Evolutionary conservation across 2,888 invertebrate species (phyloP), one percentile per base, ranked within the genome.

Genomic region (Imbricaverruca yamaguchii): DNA sequence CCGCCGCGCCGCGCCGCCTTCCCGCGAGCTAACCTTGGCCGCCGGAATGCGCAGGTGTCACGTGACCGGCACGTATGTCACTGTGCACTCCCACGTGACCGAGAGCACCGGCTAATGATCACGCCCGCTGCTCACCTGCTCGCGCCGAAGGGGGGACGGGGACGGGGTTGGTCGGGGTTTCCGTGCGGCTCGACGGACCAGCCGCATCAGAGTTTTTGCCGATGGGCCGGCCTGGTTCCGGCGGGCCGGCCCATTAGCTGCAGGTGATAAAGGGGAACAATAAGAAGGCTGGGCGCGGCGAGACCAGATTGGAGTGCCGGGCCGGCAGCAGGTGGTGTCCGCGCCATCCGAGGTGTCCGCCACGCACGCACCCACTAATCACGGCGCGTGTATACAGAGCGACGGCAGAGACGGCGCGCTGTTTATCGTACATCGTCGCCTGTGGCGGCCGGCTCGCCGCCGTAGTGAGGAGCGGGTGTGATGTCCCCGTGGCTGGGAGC

Each of bases 221-320:
- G 74, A 2, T 12, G 8, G 23, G 59, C 7, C 65, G 74, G 21
- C 10, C 55, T 21, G 74, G 55, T 53, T 74, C 74, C 74, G 74
- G 74, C 74, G 55, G 55, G 7, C 21, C 59, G 74, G 55, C 11
- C 53, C 74, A 74, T 74, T 74, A 74, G 74, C 55, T 8, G 55
- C 21, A 65, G 74, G 74, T 74, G 74, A 74, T 74, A 74, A 74
- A 69, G 69, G 74, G 74, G 74, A 74, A 74, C 74, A 74, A 53
- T 55, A 23, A 74, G 55, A 59, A 59, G 15, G 69, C 39, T 25
- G 39, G 25, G 25, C 69, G 39, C 69, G 69, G 39, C 23, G 23
- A 10, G 10, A 39, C 21, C 53, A 21, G 74, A 74, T 74, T 74
- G 74, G 74, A 74, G 74, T 39, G 39, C 74, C 21, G 69, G 2